Evolutionary conservation across 2,797 vertebrate species (phyloP).

Genomic region (Gymnopithys bicolor): DNA sequence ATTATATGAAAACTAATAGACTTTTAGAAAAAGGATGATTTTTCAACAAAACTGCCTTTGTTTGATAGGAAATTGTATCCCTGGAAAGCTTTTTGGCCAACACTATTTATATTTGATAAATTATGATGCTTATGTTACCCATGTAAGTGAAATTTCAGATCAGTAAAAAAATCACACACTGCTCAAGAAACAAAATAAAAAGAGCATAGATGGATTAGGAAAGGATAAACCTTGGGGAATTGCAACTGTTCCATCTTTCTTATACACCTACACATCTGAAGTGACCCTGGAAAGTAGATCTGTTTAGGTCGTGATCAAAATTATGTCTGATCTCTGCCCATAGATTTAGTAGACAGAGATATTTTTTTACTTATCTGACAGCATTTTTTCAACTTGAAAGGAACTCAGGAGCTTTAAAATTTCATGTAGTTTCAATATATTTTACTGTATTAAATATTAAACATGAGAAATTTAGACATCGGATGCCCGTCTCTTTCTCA

Average conservation of each 20-base stretch:
- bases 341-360: background rate
- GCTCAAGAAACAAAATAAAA: background rate
- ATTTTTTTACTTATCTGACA: background rate
- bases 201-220: background rate
- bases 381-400: background rate
- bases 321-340: background rate
- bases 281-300: background rate
- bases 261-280: background rate
- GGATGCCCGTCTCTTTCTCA: background rate
- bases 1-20: background rate
- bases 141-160: background rate
- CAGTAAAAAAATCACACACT: background rate
- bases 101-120: background rate
- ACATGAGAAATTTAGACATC: background rate
- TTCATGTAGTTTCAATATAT: background rate
- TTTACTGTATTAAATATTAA: background rate
- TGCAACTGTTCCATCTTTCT: background rate
- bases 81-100: background rate
- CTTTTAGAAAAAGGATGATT: background rate
- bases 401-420: background rate
- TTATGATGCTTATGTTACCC: fast-evolving
- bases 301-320: background rate
- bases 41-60: background rate
- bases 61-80: background rate
- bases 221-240: background rate